These are phyloP conservation scores for Paraescarpia echinospica DNA, from an alignment of 1,140 invertebrate species.

Conservation along the genomic window DNA sequence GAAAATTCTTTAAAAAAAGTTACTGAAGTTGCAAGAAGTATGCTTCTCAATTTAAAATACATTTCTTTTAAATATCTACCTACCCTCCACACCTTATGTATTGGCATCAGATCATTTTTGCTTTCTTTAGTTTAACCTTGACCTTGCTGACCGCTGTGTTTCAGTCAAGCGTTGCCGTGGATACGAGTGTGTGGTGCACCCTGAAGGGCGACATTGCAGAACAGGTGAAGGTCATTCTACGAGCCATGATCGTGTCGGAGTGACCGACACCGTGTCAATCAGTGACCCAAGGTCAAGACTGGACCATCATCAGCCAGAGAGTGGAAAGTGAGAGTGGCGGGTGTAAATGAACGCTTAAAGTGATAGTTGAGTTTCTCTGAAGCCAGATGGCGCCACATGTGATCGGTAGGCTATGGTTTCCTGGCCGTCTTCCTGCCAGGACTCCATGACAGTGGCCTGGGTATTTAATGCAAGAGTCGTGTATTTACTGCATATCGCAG, in stretches of 20 bases:
- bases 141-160: conserved; percentile 18
- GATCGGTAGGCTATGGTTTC: not conserved
- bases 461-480: not conserved
- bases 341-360: not conserved
- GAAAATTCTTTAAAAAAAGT: not conserved
- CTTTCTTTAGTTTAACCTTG: not conserved
- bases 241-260: conserved; percentile 49
- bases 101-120: not conserved
- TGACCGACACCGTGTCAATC: not conserved
- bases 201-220: conserved; percentile 50
- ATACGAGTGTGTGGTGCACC: conserved; percentile 43
- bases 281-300: not conserved
- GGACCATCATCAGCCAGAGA: not conserved
- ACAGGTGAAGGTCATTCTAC: conserved; percentile 46
- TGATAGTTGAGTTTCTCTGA: too few species aligned
- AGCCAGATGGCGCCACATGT: not conserved
- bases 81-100: too few species aligned
- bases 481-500: too few species aligned
- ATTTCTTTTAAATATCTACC: too few species aligned
- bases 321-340: too few species aligned
- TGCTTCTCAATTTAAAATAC: too few species aligned
- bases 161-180: conserved; percentile 47
- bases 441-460: not conserved
- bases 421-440: not conserved
- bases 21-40: not conserved